These are phyloP conservation scores for Thrips palmi DNA, from an alignment of 1,140 invertebrate species.

Conservation along the genomic window DNA sequence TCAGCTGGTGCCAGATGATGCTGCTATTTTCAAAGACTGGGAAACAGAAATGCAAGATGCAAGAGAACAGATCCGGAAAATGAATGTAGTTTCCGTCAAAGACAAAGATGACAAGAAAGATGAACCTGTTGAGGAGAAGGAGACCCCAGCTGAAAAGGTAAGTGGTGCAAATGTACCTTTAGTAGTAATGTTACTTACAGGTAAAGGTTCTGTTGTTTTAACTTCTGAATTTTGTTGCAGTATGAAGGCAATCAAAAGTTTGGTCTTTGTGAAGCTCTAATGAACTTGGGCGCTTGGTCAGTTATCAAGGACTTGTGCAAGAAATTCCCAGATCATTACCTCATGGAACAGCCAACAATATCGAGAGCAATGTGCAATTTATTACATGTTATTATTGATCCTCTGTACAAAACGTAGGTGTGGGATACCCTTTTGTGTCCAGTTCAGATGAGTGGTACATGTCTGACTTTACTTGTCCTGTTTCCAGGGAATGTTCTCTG, in stretches of 20 bases:
- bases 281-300: constrained; percentile 80
- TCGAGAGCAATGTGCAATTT: constrained; percentile 60
- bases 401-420: constrained; percentile 63
- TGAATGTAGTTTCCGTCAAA: constrained; percentile 72
- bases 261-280: constrained; percentile 70
- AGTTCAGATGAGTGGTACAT: neutral
- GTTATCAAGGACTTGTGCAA: constrained; percentile 61
- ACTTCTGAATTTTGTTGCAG: constrained; percentile 20
- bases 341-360: constrained; percentile 59
- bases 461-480: neutral
- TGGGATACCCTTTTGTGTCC: constrained; percentile 10
- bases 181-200: neutral
- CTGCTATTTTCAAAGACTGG: constrained; percentile 56
- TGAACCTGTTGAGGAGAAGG: constrained; percentile 44
- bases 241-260: constrained; percentile 83
- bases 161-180: constrained; percentile 6
- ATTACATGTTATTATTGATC: constrained; percentile 71
- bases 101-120: constrained; percentile 53
- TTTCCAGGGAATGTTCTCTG: constrained; percentile 44
- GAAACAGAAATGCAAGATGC: constrained; percentile 69
- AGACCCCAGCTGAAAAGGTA: constrained; percentile 32
- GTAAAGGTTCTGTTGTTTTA: constrained; percentile 6
- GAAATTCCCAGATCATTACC: constrained; percentile 62
- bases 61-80: constrained; percentile 68
- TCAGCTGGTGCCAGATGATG: constrained; percentile 68